A percentile compares a stretch with the other conserved stretches of the same genome.
Evolutionary conservation across 2,113 vertebrate genomes (phyloP).

Genomic region (Prolemur simus): DNA sequence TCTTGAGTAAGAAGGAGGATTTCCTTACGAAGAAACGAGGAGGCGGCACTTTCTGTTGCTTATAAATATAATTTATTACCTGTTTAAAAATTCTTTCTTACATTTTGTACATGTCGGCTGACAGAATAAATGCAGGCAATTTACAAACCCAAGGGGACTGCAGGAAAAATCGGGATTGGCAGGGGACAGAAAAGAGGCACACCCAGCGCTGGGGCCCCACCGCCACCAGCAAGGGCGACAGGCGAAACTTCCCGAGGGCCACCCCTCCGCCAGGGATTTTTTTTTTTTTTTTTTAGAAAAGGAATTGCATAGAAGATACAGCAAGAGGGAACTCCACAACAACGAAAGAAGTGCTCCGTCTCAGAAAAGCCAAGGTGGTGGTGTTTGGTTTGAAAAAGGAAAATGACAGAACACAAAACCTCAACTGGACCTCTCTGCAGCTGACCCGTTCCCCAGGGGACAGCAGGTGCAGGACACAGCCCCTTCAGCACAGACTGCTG

Average conservation of each 20-base stretch:
- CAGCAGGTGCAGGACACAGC: conserved; percentile 74
- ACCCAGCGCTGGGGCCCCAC: conserved; percentile 88
- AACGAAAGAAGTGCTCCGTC: conserved; percentile 76
- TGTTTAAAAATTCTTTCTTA: conserved; percentile 99
- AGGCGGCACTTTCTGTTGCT: conserved; percentile 85
- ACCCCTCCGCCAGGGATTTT: conserved; percentile 83
- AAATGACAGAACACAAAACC: conserved; percentile 48
- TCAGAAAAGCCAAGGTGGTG: conserved; percentile 79
- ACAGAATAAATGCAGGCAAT: conserved; percentile 91
- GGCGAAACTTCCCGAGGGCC: conserved; percentile 86
- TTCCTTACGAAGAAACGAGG: neutral
- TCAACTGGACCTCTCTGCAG: conserved; percentile 75
- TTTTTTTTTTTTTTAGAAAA: conserved; percentile 83
- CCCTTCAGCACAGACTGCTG: neutral
- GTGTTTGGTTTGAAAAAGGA: conserved; percentile 65
- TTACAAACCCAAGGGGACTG: conserved; percentile 87
- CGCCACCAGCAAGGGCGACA: conserved; percentile 85
- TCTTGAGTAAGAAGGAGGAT: neutral
- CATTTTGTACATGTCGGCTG: conserved; percentile 95
- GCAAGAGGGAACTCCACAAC: conserved; percentile 87
- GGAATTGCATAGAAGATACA: conserved; percentile 98
- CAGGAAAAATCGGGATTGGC: conserved; percentile 68
- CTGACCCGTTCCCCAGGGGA: conserved; percentile 78
- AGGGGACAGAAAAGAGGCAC: conserved; percentile 87
- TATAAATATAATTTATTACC: conserved; percentile 99